Evolutionary conservation across 2,113 vertebrate genomes (phyloP).

Genomic region (Azemiops feae): DNA sequence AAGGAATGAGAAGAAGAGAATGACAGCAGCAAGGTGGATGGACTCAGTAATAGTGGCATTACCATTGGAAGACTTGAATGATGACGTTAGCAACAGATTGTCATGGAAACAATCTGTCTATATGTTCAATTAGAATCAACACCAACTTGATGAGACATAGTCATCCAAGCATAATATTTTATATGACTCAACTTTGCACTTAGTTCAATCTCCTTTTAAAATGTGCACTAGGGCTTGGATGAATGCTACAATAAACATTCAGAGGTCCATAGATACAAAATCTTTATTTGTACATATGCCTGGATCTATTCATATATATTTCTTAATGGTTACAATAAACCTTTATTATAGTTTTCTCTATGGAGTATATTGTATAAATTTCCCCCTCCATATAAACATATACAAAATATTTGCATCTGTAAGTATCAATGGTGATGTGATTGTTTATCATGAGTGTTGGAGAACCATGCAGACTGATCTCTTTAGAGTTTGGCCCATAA

Average conservation of each 20-base stretch:
- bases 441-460: too few relatives aligned
- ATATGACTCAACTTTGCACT: not conserved
- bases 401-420: too few relatives aligned
- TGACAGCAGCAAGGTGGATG: not conserved
- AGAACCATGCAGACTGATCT: too few relatives aligned
- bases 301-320: not conserved
- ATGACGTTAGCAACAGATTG: not conserved
- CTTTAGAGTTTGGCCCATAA: too few relatives aligned
- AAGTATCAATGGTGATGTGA: too few relatives aligned
- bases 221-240: not conserved
- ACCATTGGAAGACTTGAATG: not conserved
- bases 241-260: not conserved
- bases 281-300: not conserved
- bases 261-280: not conserved
- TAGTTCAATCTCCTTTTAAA: not conserved
- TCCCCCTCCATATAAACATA: too few relatives aligned
- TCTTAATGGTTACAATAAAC: not conserved
- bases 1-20: not conserved
- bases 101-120: not conserved
- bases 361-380: not conserved
- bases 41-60: not conserved
- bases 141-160: not conserved
- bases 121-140: not conserved
- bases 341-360: not conserved
- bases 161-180: not conserved